These are phyloP conservation scores for Hipposideros larvatus DNA, from an alignment of 2,797 vertebrate genomes.

Conservation along the genomic window DNA sequence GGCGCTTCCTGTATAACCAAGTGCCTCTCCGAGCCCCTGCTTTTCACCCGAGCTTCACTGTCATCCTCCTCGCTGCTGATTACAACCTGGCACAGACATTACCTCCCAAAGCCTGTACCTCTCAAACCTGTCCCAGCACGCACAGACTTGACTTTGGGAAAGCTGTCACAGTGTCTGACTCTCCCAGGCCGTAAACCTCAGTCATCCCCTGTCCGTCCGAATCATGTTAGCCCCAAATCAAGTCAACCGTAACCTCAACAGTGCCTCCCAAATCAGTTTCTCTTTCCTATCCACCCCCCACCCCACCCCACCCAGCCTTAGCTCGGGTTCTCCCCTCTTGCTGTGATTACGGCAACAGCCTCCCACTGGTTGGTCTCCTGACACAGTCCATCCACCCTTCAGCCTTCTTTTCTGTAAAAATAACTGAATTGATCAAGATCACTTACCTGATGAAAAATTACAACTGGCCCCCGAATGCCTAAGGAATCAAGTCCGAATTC, in stretches of 20 bases:
- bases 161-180: neutral
- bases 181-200: neutral
- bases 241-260: neutral
- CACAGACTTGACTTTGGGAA: neutral
- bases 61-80: neutral
- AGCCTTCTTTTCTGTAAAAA: neutral
- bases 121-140: neutral
- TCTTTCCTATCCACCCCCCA: neutral
- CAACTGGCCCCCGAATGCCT: neutral
- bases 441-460: neutral
- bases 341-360: neutral
- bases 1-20: neutral
- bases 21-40: neutral
- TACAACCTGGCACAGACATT: neutral
- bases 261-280: neutral
- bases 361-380: neutral
- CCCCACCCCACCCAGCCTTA: neutral
- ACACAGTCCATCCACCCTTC: neutral
- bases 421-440: neutral
- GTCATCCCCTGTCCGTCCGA: neutral
- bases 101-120: neutral
- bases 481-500: slow-evolving; percentile 45
- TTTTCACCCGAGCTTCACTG: neutral
- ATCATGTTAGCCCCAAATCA: neutral
- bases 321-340: neutral